These are phyloP conservation scores for Lethenteron reissneri DNA, from an alignment of 2,113 vertebrate genomes.

Conservation along the genomic window DNA sequence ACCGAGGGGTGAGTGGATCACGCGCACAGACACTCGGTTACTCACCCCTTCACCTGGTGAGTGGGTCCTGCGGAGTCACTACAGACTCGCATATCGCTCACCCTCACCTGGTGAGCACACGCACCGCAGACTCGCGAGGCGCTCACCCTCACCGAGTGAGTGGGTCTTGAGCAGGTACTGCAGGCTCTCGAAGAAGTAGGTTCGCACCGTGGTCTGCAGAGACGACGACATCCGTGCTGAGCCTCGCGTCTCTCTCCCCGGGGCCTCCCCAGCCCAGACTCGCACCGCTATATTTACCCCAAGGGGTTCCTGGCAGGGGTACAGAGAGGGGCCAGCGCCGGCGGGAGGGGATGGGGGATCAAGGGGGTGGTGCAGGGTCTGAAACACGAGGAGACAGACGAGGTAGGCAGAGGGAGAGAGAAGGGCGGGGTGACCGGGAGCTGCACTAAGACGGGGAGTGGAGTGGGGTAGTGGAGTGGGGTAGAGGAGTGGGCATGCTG, in stretches of 20 bases:
- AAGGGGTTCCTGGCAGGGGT: not conserved
- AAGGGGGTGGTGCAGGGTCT: not conserved
- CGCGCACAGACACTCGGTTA: too few relatives aligned
- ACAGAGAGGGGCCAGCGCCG: not conserved
- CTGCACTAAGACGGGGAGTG: not conserved
- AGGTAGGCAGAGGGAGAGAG: not conserved
- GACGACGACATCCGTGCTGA: slow-evolving; percentile 79
- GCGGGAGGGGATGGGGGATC: not conserved
- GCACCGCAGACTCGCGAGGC: too few relatives aligned
- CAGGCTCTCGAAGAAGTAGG: slow-evolving; percentile 84
- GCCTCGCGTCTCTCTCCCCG: slow-evolving; percentile 36
- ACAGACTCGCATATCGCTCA: too few relatives aligned
- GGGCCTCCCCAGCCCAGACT: not conserved
- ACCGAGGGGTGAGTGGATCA: too few relatives aligned
- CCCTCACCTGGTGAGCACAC: too few relatives aligned
- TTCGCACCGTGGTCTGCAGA: slow-evolving; percentile 47
- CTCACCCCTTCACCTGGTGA: too few relatives aligned
- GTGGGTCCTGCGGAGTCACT: too few relatives aligned
- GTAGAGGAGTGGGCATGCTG: not conserved
- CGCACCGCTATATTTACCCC: not conserved
- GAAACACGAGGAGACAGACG: not conserved
- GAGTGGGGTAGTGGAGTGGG: not conserved
- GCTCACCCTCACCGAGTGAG: slow-evolving; percentile 44
- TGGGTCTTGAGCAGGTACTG: slow-evolving; percentile 63
- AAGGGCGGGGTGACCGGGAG: not conserved